phyloP scores from a whole-genome alignment of 2,113 vertebrate genomes.

The Raphicerus campestris region DNA sequence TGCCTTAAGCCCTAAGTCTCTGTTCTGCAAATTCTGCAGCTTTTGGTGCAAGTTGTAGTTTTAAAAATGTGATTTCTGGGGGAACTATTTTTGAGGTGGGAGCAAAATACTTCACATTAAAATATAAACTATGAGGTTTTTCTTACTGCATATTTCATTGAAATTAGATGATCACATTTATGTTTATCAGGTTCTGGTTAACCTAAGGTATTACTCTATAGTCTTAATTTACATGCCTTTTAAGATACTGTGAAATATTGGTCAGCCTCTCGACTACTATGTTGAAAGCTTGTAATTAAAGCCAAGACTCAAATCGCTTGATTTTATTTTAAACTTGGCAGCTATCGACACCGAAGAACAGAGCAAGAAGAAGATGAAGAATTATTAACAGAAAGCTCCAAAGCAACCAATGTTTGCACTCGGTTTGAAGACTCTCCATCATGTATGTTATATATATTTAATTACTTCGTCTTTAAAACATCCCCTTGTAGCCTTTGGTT shows the following conservation, averaged over 20 bases:
- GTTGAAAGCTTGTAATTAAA: neutral
- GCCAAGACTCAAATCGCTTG: neutral
- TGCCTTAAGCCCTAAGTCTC: neutral
- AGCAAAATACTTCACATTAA: neutral
- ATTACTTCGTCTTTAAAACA: neutral
- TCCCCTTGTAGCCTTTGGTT: neutral
- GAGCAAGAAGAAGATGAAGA: slow-evolving; percentile 99
- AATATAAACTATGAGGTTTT: neutral
- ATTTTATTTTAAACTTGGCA: slow-evolving; percentile 71
- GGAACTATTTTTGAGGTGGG: neutral
- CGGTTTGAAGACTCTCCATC: slow-evolving; percentile 97
- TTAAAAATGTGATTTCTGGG: neutral
- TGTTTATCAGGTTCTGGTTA: neutral
- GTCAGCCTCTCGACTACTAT: neutral
- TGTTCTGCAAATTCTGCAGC: neutral
- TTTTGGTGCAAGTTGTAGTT: neutral
- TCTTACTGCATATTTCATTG: neutral
- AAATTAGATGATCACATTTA: neutral
- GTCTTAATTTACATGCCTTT: neutral
- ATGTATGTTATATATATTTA: slow-evolving; percentile 82
- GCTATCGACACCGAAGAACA: slow-evolving; percentile 95
- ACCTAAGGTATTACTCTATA: neutral
- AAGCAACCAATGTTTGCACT: slow-evolving; percentile 95
- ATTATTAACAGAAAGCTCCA: slow-evolving; percentile 94
- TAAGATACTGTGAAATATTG: neutral